These are phyloP conservation scores for Electrophaes corylata DNA, from an alignment of 2,888 invertebrate genomes.

Conservation along the genomic window DNA sequence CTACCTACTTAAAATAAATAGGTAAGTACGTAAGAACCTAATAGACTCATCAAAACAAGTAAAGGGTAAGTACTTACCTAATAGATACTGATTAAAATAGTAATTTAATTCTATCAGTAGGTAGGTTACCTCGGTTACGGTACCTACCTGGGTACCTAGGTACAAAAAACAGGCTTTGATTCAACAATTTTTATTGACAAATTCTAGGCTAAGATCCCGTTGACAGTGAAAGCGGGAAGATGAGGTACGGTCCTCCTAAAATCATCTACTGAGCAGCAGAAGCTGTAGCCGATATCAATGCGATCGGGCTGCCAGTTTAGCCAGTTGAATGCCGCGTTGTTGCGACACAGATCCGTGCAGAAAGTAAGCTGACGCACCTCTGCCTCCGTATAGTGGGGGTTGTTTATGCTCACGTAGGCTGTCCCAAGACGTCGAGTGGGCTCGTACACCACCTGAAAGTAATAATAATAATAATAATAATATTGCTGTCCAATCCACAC, in stretches of 20 bases:
- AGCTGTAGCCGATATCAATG: slow-evolving; percentile 83
- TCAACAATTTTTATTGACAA: not conserved
- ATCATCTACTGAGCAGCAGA: slow-evolving; percentile 85
- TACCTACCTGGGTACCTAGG: too few relatives aligned
- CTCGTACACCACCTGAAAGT: slow-evolving; percentile 81
- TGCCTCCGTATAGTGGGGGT: slow-evolving; percentile 79
- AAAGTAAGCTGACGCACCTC: slow-evolving; percentile 72
- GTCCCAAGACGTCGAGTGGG: slow-evolving; percentile 75
- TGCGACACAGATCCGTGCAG: slow-evolving; percentile 79
- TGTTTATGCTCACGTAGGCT: slow-evolving; percentile 86
- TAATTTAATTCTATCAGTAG: too few relatives aligned
- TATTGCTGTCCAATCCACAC: too few relatives aligned
- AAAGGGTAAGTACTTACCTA: too few relatives aligned
- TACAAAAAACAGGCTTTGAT: not conserved
- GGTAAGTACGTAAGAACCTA: too few relatives aligned
- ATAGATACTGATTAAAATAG: too few relatives aligned
- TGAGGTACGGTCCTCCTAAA: slow-evolving; percentile 79
- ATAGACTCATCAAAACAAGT: too few relatives aligned
- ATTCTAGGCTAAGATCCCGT: slow-evolving; percentile 53
- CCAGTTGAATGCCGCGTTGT: slow-evolving; percentile 85
- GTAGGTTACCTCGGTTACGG: too few relatives aligned
- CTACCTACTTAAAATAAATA: too few relatives aligned
- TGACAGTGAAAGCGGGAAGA: slow-evolving; percentile 80
- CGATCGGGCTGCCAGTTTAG: slow-evolving; percentile 81
- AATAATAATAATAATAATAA: too few relatives aligned